Base-by-base conservation (phyloP, 2,113 vertebrate genomes). In the Brachyhypopomus gauderio region DNA sequence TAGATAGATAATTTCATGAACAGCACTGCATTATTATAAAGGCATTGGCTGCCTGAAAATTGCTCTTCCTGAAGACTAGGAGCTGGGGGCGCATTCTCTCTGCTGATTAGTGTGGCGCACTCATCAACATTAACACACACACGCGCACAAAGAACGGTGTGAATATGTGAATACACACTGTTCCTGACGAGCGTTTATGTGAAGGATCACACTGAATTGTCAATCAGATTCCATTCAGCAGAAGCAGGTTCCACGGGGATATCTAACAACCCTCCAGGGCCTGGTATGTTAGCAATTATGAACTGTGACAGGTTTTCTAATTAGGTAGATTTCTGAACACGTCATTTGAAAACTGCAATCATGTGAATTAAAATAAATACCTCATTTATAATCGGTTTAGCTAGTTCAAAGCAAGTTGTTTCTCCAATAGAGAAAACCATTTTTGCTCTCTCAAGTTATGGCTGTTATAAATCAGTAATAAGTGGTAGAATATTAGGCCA, bases 161-260 rank as follows among this genome's bases (percentile, higher is more conserved):
- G 72, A 77, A 79, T 36, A 79, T 70, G 71, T 70, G 72, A 77
- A 79, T 36, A 79, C 82, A 62, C 25, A 67, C 16, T 45, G 48
- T 84, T 77, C 75, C 25, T 66, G 78, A 41, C 22, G 45, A 71
- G 11, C 36, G n/a, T 41, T 20, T 71, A 60, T 58, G 66, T 77
- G 78, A 80, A 77, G 66, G 38, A 72, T 64, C 62, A 17, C 79
- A 38, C 72, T 75, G 67, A 66, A 66, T 77, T 72, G 52, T 55
- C 56, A 62, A 67, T 23, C 8, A 45, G 4, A n/a, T 71, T 77
- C 71, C 66, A 77, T 62, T 82, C 34, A 77, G 41, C 59, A 27
- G 17, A n/a, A 25, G 38, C 64, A 74, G 45, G 11, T 38, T 70
- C 20, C 34, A 22, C 2, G 20, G 34, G 20, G 17, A 69, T 34